These are phyloP conservation scores for Anastatus disparis DNA, from an alignment of 1,140 invertebrate genomes.

Conservation along the genomic window DNA sequence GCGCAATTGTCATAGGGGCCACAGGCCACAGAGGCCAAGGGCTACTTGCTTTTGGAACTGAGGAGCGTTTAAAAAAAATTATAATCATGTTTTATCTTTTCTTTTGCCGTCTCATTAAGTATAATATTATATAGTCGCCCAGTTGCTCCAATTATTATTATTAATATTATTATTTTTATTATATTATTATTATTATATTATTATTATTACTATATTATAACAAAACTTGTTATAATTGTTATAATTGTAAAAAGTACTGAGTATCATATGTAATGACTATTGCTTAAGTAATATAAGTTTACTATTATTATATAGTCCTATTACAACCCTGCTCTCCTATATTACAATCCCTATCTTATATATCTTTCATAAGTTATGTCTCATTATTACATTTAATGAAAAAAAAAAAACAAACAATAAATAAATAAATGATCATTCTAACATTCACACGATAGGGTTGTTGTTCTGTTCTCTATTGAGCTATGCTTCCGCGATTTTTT, in stretches of 20 bases:
- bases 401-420: conserved; percentile 45
- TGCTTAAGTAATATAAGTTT: conserved; percentile 60
- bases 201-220: conserved; percentile 46
- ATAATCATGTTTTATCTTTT: conserved; percentile 54
- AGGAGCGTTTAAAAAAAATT: conserved; percentile 39
- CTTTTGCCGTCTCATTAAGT: conserved; percentile 45
- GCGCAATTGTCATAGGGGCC: conserved; percentile 5
- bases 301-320: conserved; percentile 56
- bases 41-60: conserved; percentile 12
- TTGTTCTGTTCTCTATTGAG: conserved; percentile 39
- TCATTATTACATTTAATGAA: conserved; percentile 57
- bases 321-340: conserved; percentile 50
- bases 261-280: conserved; percentile 65
- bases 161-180: conserved; percentile 36
- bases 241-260: conserved; percentile 68
- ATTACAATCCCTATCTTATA: conserved; percentile 49
- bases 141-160: conserved; percentile 44
- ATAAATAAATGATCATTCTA: conserved; percentile 63
- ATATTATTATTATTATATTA: conserved; percentile 31
- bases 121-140: conserved; percentile 50
- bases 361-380: conserved; percentile 65
- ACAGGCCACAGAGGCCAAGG: neutral
- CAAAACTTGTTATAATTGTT: conserved; percentile 66
- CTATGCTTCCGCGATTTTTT: conserved; percentile 47
- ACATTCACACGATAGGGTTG: conserved; percentile 53